Base-by-base conservation (phyloP, 2,113 vertebrate genomes). In the Platysternon megacephalum region DNA sequence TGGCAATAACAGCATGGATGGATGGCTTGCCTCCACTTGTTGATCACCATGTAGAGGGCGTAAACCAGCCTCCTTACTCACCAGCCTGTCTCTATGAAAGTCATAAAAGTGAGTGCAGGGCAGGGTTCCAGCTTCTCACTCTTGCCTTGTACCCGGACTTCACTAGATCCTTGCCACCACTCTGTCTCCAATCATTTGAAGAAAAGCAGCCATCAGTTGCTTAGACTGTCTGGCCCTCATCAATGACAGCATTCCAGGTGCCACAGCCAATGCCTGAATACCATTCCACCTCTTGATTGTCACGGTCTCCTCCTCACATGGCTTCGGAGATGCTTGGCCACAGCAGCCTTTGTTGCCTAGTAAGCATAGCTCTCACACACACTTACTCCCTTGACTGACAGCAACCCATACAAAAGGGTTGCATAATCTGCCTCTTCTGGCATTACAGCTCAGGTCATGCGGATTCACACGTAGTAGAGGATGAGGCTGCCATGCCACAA, bases 181-280 rank as follows among this genome's bases (percentile, higher is more conserved):
- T 1, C n/a, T n/a, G 12, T 56, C 10, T 61, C 22, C 55, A 80
- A 39, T 39, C 35, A 92, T 1, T 26, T 22, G n/a, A 53, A 58
- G 44, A 88, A 82, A 21, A 6, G 17, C 52, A 52, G 29, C 2
- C 32, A 12, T 26, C 74, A 58, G 28, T 65, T 56, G 79, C 11
- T 24, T 0, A 0, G 32, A 76, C 1, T 2, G 32, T n/a, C 78
- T 22, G 82, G 55, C 46, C 29, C 29, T 28, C 28, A 84, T 35
- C 79, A 26, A 5, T 6, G 39, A 19, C 35, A 46, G 1, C 2
- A 82, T 12, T 55, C 11, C 78, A 79, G 55, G 11, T 39, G 80
- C 7, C 80, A 79, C 74, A 0, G 0, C 3, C 65, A 44, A 32
- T 32, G 49, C 46, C 58, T 52, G 84, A 4, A 39, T 0, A 1